Evolutionary conservation across 2,888 invertebrate species (phyloP), one percentile per base, ranked within the genome.

Genomic region (Andrena minutula): DNA sequence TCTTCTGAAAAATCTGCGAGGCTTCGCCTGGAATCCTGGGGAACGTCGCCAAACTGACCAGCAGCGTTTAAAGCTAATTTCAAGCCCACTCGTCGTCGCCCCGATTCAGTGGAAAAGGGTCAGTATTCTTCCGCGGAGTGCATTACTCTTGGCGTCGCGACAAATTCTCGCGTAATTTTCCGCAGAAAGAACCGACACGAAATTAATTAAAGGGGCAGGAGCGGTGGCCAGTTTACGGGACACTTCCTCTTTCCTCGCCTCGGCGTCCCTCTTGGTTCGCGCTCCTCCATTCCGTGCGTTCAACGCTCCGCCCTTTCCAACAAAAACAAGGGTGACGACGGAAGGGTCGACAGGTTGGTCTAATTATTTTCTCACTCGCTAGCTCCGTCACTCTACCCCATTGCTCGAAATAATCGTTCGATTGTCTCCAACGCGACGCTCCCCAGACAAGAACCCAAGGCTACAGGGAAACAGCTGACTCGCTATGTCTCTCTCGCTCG

Each of bases 131-230:
- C 16, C 58, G 23, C 12, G n/a, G 20, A n/a, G 53, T 10, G 68
- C 71, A 66, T 71, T 64, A 53, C 68, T 76, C 65, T 28, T 23
- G 30, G 26, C 28, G 51, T 41, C 56, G 64, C 64, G 68, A 82
- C 78, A 78, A 79, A 82, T 82, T 75, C 64, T 70, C 68, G 64
- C 75, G 75, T 71, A 82, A 82, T 78, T 82, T 78, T 35, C 32
- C 47, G 41, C 41, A 49, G 28, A 26, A 63, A 65, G 60, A 79
- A 76, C 70, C 53, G 72, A 20, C 70, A 8, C 26, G 76, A 78
- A 78, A 81, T 83, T 81, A 82, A 84, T 84, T 84, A 82, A 82
- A 76, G 49, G 56, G 75, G 61, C 65, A 64, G 70, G 28, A 63
- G 71, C 63, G 53, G 70, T 66, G 71, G 28, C 66, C 53, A 30